Evolutionary conservation across 2,888 invertebrate species (phyloP).

Genomic region (Pyrocoelia pectoralis): DNA sequence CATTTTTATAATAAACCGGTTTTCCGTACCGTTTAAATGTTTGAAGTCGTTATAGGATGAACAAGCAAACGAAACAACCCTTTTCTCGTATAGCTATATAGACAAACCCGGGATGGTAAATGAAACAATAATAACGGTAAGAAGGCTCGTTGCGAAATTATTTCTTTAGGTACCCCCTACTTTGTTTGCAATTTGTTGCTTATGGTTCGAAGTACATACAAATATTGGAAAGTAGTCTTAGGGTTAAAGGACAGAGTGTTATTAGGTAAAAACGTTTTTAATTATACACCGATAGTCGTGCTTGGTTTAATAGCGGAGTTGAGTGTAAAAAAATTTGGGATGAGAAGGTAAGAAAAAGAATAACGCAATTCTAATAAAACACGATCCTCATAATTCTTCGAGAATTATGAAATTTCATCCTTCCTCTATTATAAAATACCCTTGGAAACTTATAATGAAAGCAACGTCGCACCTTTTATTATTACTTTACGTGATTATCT

Average conservation of each 20-base stretch:
- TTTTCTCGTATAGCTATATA: constrained; percentile 1
- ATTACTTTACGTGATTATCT: background rate
- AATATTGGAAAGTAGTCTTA: constrained; percentile 14
- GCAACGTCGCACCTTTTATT: background rate
- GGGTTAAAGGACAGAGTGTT: constrained; percentile 11
- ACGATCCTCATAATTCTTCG: background rate
- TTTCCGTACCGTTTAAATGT: constrained; percentile 39
- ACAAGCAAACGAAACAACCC: constrained; percentile 29
- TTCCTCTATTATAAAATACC: constrained; percentile 4
- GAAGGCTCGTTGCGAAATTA: constrained; percentile 4
- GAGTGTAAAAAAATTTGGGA: background rate
- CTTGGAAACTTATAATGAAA: background rate
- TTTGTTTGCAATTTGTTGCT: constrained; percentile 7
- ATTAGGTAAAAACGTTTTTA: constrained; percentile 4
- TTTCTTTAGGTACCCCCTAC: background rate
- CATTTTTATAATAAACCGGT: constrained; percentile 43
- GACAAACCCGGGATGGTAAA: background rate
- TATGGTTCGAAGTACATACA: constrained; percentile 3
- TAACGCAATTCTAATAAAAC: background rate
- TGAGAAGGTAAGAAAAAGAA: background rate
- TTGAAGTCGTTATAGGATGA: constrained; percentile 42
- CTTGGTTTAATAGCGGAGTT: background rate
- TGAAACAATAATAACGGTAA: constrained; percentile 11
- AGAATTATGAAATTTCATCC: background rate
- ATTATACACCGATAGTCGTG: background rate